Base-by-base conservation (phyloP, 2,113 vertebrate genomes). In the Condylura cristata region DNA sequence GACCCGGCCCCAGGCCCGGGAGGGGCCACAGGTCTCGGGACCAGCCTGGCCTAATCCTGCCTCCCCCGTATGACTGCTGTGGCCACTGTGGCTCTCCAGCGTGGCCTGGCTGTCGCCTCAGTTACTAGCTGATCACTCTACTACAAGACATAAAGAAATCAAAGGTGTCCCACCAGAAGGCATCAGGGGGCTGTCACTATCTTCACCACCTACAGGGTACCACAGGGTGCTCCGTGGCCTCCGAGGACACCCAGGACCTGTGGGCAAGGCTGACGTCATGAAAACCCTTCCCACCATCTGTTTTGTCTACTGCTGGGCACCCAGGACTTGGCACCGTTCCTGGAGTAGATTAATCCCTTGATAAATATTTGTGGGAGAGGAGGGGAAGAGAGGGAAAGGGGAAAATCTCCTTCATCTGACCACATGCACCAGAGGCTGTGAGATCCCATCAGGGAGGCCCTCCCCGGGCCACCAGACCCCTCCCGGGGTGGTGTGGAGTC, bases 331-430 rank as follows among this genome's bases (percentile, higher is more conserved):
- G 95, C 94, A 56, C 66, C 2, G 0, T 16, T 88, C 94, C 93
- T 94, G 53, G 85, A 88, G 75, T 76, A 75, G 66, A 87, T 92
- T 86, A 84, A 94, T 95, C 71, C 44, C 86, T 81, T 72, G 85
- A 78, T 90, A 94, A 95, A 91, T 96, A 93, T 91, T 86, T 92
- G 86, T 75, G 51, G 68, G 61, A 65, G 78, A 48, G n/a, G 75
- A 66, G 53, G 12, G 30, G 82, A 20, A 2, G 18, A 12, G 5
- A 14, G 24, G 26, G 44, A 1, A 16, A 24, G 34, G 16, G 17
- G 65, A 34, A 32, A 65, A 30, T 13, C 20, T 53, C 60, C 30
- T 26, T 28, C 30, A 48, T 3, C 3, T 58, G 41, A 48, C 32
- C 41, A 26, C 8, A 3, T 70, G 39, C 44, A 8, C 5, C 14